phyloP scores from a whole-genome alignment of 2,888 invertebrate species.

The Bursaphelenchus okinawaensis region DNA sequence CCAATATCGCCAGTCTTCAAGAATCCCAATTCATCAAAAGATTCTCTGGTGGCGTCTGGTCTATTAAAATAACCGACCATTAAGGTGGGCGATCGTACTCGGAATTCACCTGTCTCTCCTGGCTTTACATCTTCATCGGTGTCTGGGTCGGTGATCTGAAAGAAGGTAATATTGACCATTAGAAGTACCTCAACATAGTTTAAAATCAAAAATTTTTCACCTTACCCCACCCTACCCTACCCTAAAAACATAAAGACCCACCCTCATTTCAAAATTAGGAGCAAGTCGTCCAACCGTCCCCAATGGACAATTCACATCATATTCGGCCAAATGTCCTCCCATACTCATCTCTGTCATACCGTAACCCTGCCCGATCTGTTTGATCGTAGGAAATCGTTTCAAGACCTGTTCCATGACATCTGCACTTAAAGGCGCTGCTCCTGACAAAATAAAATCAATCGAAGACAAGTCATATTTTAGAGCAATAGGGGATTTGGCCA shows the following conservation, averaged over 20 bases:
- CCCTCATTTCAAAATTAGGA: constrained; percentile 5
- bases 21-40: constrained; percentile 23
- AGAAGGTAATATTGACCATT: not conserved
- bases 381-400: constrained; percentile 9
- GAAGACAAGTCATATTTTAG: constrained; percentile 71
- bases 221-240: not conserved
- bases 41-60: constrained; percentile 24
- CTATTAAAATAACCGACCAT: constrained; percentile 76
- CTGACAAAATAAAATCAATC: constrained; percentile 62
- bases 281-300: constrained; percentile 3
- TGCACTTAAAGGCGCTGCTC: constrained; percentile 26
- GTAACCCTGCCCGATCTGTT: constrained; percentile 22
- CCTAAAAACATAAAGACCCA: no score
- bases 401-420: constrained; percentile 23
- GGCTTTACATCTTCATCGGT: not conserved
- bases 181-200: not conserved
- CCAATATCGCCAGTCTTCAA: constrained; percentile 29
- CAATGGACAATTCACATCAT: not conserved
- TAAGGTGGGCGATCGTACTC: constrained; percentile 61
- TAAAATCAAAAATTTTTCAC: no score
- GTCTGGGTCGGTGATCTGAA: constrained; percentile 5
- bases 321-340: constrained; percentile 14
- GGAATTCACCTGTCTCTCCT: constrained; percentile 67
- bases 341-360: constrained; percentile 36
- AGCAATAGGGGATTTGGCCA: constrained; percentile 65